phyloP scores from a whole-genome alignment of 1,140 invertebrate species.

The Lysiphlebus fabarum region DNA sequence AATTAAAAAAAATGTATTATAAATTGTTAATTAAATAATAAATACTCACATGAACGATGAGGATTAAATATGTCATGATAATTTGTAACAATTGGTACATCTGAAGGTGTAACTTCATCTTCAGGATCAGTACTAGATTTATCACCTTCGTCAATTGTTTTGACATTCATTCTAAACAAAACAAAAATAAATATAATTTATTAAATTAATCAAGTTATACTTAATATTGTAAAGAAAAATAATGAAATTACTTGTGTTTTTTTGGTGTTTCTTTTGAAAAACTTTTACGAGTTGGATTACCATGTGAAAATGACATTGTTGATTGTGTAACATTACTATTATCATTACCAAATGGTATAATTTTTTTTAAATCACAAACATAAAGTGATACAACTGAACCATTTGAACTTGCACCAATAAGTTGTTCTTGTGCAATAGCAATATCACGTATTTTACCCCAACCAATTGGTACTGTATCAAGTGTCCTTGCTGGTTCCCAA shows the following conservation, averaged over 20 bases:
- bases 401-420: slow-evolving; percentile 82
- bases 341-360: slow-evolving; percentile 66
- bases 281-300: slow-evolving; percentile 74
- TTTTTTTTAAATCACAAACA: slow-evolving; percentile 80
- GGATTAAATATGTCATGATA: slow-evolving; percentile 83
- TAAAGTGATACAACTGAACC: slow-evolving; percentile 79
- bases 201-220: slow-evolving; percentile 17
- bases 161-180: slow-evolving; percentile 65
- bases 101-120: slow-evolving; percentile 69
- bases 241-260: slow-evolving; percentile 49
- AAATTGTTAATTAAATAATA: slow-evolving; percentile 7
- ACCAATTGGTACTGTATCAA: slow-evolving; percentile 77
- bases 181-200: slow-evolving; percentile 33
- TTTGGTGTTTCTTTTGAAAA: slow-evolving; percentile 70
- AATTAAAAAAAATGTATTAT: not conserved
- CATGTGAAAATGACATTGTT: slow-evolving; percentile 64
- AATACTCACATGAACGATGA: slow-evolving; percentile 72
- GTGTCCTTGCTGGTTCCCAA: slow-evolving; percentile 87
- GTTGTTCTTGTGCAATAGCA: slow-evolving; percentile 78
- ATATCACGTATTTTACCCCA: slow-evolving; percentile 92
- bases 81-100: slow-evolving; percentile 75
- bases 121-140: slow-evolving; percentile 79
- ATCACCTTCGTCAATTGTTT: slow-evolving; percentile 69
- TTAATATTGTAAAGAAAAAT: not conserved
- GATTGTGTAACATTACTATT: slow-evolving; percentile 55